Base-by-base conservation (phyloP, 2,113 vertebrate genomes). In the Mormyrus iriodes region DNA sequence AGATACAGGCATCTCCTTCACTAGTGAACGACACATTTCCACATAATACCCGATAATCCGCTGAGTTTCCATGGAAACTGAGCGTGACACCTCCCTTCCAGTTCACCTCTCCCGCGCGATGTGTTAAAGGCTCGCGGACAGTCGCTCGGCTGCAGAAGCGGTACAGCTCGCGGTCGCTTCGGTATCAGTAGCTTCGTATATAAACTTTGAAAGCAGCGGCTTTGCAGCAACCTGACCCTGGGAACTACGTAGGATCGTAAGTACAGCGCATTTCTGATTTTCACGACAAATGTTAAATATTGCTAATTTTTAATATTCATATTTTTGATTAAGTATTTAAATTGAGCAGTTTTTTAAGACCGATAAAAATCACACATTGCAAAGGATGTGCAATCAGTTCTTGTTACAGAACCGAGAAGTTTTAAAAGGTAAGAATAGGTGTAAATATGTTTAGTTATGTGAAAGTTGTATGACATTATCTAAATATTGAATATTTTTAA, bases 1-100 rank as follows among this genome's bases (percentile, higher is more conserved):
- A 12, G 42, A 84, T n/a, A n/a, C 79, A 48, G 19, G 44, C 39
- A 21, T 73, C 52, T 27, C 52, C 9, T 52, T 51, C 49, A 55
- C 19, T 89, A 3, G 13, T 55, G 61, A 55, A 44, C 42, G 27
- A 53, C 24, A 79, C 21, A 10, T 87, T 69, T 76, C 49, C 39
- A 27, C 31, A 35, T 44, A 27, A 12, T 46, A n/a, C 21, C 21
- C 61, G 48, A 17, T 85, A 76, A 52, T 73, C 65, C 51, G 42
- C 24, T 39, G 51, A 2, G 85, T 90, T 76, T 90, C 89, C 85
- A 90, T 87, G 89, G 89, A 51, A 90, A 90, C 89, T 53, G 83
- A 39, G 48, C 58, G 35, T 49, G 85, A 90, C 58, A 87, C 89
- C 61, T 79, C 89, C 89, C 89, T 87, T 31, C 85, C 4, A n/a